Conservation (phyloP, 2,113 vertebrate genomes). For the Lophura nycthemera region DNA sequence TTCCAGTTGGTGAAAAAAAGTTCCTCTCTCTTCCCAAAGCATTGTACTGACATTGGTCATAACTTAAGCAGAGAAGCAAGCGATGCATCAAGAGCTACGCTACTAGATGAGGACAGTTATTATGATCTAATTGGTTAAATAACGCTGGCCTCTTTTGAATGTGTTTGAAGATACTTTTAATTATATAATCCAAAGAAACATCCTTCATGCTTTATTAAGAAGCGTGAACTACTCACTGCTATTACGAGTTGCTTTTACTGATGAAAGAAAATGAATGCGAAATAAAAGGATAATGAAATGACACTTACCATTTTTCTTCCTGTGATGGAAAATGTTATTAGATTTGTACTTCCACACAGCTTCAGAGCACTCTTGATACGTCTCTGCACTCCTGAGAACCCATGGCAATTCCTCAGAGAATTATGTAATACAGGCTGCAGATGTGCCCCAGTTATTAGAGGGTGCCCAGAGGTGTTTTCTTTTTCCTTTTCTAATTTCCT, state of each 20-base stretch:
- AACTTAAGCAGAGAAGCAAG: neutral
- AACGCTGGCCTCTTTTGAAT: neutral
- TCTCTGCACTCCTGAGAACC: neutral
- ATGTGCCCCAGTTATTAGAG: neutral
- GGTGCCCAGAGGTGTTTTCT: slow-evolving; percentile 2
- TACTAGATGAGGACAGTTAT: neutral
- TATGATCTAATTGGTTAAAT: neutral
- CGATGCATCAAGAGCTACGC: neutral
- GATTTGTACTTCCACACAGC: neutral
- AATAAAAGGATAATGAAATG: slow-evolving; percentile 41
- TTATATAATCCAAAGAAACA: slow-evolving; percentile 41
- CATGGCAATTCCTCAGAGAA: neutral
- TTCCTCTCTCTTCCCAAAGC: neutral
- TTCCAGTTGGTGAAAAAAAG: neutral
- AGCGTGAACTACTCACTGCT: neutral
- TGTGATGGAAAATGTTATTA: neutral
- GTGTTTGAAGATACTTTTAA: slow-evolving; percentile 41
- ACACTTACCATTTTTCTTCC: neutral
- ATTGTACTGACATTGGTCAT: neutral
- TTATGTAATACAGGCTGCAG: slow-evolving; percentile 1
- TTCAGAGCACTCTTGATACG: neutral
- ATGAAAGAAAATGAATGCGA: slow-evolving; percentile 41
- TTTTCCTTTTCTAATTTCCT: slow-evolving; percentile 2
- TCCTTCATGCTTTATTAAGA: slow-evolving; percentile 30
- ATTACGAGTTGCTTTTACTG: slow-evolving; percentile 13